phyloP scores from a whole-genome alignment of 37 sponge, comb jelly and placozoan species.

The Bolinopsis microptera region DNA sequence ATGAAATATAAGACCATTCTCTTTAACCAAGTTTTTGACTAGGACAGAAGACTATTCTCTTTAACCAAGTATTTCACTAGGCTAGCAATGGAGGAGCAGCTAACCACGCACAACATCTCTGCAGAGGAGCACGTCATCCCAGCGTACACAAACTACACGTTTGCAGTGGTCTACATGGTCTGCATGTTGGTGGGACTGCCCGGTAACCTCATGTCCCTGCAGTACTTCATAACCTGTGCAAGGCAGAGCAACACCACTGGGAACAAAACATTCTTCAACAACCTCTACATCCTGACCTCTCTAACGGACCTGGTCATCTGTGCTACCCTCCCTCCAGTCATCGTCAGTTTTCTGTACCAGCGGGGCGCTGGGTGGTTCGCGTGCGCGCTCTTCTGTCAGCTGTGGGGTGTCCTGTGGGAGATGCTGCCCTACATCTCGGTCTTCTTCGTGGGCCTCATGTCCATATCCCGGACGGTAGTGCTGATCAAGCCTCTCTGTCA shows the following conservation, averaged over 20 bases:
- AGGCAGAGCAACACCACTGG: background rate
- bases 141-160: slow-evolving; percentile 39
- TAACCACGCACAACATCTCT: background rate
- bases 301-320: background rate
- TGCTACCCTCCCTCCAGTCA: slow-evolving; percentile 12
- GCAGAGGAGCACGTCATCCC: background rate
- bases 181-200: background rate
- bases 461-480: slow-evolving; percentile 47
- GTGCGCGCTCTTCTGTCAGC: background rate
- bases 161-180: slow-evolving; percentile 43
- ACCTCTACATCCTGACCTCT: slow-evolving; percentile 45
- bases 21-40: no score
- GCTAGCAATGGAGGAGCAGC: background rate
- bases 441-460: slow-evolving; percentile 58
- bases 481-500: slow-evolving; percentile 50
- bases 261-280: slow-evolving; percentile 46
- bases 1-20: no score
- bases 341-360: slow-evolving; percentile 28
- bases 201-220: slow-evolving; percentile 36
- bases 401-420: slow-evolving; percentile 59
- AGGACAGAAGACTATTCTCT: no score
- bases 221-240: background rate
- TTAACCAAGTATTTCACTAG: no score
- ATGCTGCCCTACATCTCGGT: slow-evolving; percentile 57
- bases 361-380: background rate